Percentiles rank a stretch among this genome's conserved stretches.
These are phyloP conservation scores for Netelia virgata DNA, from an alignment of 2,888 invertebrate species.

Conservation along the genomic window DNA sequence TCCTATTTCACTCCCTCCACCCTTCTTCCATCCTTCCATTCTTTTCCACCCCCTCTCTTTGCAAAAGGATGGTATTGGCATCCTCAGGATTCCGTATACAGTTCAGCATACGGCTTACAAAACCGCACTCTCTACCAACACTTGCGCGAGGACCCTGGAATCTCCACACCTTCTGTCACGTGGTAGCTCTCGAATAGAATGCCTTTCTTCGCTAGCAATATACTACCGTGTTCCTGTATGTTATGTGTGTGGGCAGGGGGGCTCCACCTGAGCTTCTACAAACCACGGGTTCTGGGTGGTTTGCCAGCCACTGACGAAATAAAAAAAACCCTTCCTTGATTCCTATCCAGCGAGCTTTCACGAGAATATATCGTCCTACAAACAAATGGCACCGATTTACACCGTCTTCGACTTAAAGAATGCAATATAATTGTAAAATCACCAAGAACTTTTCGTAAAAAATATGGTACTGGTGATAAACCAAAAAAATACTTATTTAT, in stretches of 20 bases:
- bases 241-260: conserved; percentile 71
- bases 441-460: too few relatives aligned
- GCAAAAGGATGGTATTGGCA: conserved; percentile 61
- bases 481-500: too few relatives aligned
- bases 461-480: too few relatives aligned
- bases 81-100: conserved; percentile 72
- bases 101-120: conserved; percentile 81
- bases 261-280: conserved; percentile 78
- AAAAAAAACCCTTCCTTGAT: conserved; percentile 6
- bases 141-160: conserved; percentile 79
- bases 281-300: conserved; percentile 78
- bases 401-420: too few relatives aligned
- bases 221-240: conserved; percentile 73
- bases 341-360: too few relatives aligned
- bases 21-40: too few relatives aligned
- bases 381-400: too few relatives aligned
- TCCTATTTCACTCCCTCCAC: conserved; percentile 63
- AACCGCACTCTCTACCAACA: conserved; percentile 82
- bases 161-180: conserved; percentile 68
- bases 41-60: conserved; percentile 57
- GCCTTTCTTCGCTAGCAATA: conserved; percentile 30
- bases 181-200: conserved; percentile 36
- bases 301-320: conserved; percentile 27
- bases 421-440: too few relatives aligned
- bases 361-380: too few relatives aligned